phyloP scores from a whole-genome alignment of 2,888 invertebrate genomes.

The Drosophila cracens region DNA sequence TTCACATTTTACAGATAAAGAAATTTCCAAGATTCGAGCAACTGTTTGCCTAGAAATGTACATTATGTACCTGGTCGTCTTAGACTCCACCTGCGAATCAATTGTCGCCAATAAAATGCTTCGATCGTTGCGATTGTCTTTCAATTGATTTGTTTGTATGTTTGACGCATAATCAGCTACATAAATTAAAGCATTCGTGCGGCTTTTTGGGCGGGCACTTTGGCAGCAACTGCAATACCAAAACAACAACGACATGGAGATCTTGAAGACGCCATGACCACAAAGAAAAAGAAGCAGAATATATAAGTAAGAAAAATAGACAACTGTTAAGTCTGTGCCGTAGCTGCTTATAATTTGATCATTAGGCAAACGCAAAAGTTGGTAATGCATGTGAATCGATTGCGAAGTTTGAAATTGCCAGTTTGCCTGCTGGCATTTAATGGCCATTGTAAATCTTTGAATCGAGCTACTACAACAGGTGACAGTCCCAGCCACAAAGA shows the following conservation, averaged over 20 bases:
- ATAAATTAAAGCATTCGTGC: slow-evolving; percentile 64
- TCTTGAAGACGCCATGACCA: slow-evolving; percentile 9
- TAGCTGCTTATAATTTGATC: slow-evolving; percentile 56
- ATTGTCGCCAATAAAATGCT: slow-evolving; percentile 62
- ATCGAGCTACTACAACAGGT: slow-evolving; percentile 36
- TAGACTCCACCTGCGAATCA: slow-evolving; percentile 56
- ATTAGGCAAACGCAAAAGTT: slow-evolving; percentile 48
- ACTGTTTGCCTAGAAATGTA: background rate
- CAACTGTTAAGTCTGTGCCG: slow-evolving; percentile 18
- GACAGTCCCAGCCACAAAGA: slow-evolving; percentile 32
- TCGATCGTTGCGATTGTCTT: slow-evolving; percentile 30
- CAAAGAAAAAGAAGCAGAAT: background rate
- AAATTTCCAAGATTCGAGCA: background rate
- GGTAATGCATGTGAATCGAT: slow-evolving; percentile 49
- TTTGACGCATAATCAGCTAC: slow-evolving; percentile 55
- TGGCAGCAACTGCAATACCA: background rate
- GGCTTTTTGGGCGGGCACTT: slow-evolving; percentile 43
- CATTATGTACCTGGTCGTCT: background rate
- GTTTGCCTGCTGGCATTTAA: slow-evolving; percentile 60
- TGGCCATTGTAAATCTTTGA: slow-evolving; percentile 58
- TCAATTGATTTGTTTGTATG: slow-evolving; percentile 60
- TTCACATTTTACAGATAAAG: background rate
- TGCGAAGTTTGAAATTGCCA: slow-evolving; percentile 43
- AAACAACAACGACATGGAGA: background rate
- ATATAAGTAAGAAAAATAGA: background rate